These are phyloP conservation scores for Aegypius monachus DNA, from an alignment of 2,113 vertebrate species.

Conservation along the genomic window DNA sequence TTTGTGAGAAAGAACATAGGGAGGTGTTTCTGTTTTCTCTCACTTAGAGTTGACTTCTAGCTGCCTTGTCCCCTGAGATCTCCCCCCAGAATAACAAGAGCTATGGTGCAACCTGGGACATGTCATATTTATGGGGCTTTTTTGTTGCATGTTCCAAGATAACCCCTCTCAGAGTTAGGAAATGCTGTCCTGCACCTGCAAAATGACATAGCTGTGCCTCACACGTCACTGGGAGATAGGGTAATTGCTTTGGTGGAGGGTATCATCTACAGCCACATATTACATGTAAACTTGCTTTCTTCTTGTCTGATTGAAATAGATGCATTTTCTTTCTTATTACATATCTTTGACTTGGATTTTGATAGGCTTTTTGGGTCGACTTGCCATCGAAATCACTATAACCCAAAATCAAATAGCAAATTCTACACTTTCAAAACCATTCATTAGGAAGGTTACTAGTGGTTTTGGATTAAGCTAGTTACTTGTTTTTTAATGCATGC, in stretches of 20 bases:
- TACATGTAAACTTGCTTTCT: background rate
- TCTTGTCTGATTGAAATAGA: background rate
- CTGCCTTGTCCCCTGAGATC: background rate
- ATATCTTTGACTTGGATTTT: background rate
- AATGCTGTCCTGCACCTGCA: background rate
- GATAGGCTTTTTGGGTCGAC: background rate
- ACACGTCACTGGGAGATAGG: background rate
- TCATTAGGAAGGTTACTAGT: background rate
- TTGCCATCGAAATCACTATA: background rate
- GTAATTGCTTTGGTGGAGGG: background rate
- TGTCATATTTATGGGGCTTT: background rate
- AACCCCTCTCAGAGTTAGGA: background rate
- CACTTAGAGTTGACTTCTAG: background rate
- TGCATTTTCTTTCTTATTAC: background rate
- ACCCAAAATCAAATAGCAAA: background rate
- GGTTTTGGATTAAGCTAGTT: background rate
- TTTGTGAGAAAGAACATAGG: background rate
- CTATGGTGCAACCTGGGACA: background rate
- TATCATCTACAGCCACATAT: rapidly evolving
- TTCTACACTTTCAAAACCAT: background rate
- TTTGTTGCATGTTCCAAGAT: background rate
- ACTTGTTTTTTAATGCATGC: background rate
- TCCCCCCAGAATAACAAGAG: background rate
- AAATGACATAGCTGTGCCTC: background rate
- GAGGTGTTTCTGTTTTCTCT: background rate